Evolutionary conservation across 2,888 invertebrate genomes (phyloP).

Genomic region (Drosophila paracracens): DNA sequence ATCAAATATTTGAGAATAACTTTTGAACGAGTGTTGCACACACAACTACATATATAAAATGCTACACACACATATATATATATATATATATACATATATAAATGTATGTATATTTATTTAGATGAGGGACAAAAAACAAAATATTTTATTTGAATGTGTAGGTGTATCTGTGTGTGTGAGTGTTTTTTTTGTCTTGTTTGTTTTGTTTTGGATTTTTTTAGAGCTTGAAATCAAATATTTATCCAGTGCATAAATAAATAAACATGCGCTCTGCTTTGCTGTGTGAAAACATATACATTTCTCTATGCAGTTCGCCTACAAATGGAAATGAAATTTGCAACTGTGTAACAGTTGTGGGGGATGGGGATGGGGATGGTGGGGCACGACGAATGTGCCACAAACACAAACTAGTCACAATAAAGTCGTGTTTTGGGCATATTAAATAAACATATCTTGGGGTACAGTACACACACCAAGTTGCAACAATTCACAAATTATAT

Average conservation of each 20-base stretch:
- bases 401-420: slow-evolving; percentile 52
- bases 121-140: slow-evolving; percentile 42
- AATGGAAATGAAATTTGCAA: slow-evolving; percentile 62
- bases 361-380: background rate
- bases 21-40: slow-evolving; percentile 53
- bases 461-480: slow-evolving; percentile 30
- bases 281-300: slow-evolving; percentile 15
- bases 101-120: background rate
- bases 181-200: slow-evolving; percentile 1
- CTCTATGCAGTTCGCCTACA: slow-evolving; percentile 27
- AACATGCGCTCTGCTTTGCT: slow-evolving; percentile 58
- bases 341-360: slow-evolving; percentile 51
- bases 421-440: slow-evolving; percentile 45
- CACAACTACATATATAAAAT: slow-evolving; percentile 29
- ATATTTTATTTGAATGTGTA: slow-evolving; percentile 50
- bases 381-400: slow-evolving; percentile 22
- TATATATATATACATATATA: background rate
- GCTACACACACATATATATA: background rate
- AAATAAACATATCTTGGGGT: slow-evolving; percentile 50
- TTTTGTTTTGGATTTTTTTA: slow-evolving; percentile 35
- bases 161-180: slow-evolving; percentile 18
- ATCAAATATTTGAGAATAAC: slow-evolving; percentile 60
- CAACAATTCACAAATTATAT: slow-evolving; percentile 60
- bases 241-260: slow-evolving; percentile 66
- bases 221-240: slow-evolving; percentile 66